Base-by-base conservation (phyloP, 1,140 invertebrate species). In the Gryon sp. region DNA sequence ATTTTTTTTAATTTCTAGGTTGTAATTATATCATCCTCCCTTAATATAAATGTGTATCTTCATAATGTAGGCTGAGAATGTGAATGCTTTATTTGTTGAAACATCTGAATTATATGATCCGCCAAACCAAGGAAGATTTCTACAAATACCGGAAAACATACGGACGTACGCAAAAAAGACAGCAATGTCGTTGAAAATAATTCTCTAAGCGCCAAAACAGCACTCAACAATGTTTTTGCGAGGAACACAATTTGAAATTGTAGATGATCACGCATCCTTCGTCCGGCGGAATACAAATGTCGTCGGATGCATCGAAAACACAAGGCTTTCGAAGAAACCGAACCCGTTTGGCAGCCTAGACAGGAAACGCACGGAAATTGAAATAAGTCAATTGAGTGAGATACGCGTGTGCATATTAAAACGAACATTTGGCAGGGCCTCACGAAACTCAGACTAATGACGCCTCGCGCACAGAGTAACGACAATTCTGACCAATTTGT, bases 331-430 rank as follows among this genome's bases (percentile, higher is more conserved):
- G 69, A 16, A 73, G 59, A 73, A 73, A 63, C 46, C 48, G 69
- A 63, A 66, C 59, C 38, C 70, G 60, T 60, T 63, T 65, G 57
- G 68, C 50, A 46, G 41, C 59, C 59, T 36, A 63, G 69, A 65
- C 69, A 73, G 69, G 69, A 73, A 73, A 73, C 50, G 69, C 50
- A 50, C 50, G 43, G 57, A 74, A 74, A 74, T 74, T 74, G 60
- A 74, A 74, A 74, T 74, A 74, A 74, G 70, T 74, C 70, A 59
- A 74, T 74, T 74, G 59, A 43, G 20, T 16, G 16, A 11, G 32
- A 63, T 26, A 57, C 52, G 70, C 36, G 60, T 52, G 53, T 60
- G 70, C 60, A 74, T 73, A 66, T 66, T 65, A 60, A 74, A 36
- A 26, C 26, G 41, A 11, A 55, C 46, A 62, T 57, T 73, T 55